Conservation (phyloP, 2,797 vertebrate species). For the Pangasius larnaudii region DNA sequence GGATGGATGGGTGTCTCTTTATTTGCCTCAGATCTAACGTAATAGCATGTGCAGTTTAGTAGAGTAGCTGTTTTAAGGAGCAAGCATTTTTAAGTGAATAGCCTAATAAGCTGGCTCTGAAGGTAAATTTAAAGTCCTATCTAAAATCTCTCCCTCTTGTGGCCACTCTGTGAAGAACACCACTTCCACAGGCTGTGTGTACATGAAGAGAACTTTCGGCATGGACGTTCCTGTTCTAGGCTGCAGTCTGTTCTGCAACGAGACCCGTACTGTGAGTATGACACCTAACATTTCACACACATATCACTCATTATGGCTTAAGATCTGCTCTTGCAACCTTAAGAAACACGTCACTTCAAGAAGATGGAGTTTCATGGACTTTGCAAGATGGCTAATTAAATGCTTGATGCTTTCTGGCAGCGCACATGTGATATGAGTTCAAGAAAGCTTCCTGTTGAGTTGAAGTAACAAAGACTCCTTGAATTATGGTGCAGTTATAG, state of each 20-base stretch:
- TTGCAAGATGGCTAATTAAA: background rate
- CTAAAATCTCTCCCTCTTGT: background rate
- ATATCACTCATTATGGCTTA: background rate
- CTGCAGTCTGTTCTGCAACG: slow-evolving; percentile 52
- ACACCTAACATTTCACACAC: background rate
- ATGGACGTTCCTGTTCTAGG: slow-evolving; percentile 24
- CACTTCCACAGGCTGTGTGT: slow-evolving; percentile 34
- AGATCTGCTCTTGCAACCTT: background rate
- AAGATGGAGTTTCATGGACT: background rate
- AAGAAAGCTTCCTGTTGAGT: background rate
- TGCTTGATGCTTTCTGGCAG: background rate
- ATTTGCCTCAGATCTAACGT: background rate
- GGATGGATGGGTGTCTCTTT: background rate
- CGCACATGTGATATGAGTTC: background rate
- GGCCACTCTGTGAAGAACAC: slow-evolving; percentile 22
- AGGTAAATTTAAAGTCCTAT: background rate
- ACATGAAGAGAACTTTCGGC: background rate
- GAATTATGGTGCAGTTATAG: background rate
- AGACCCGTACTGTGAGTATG: slow-evolving; percentile 50
- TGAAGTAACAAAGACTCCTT: background rate
- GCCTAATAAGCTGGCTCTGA: background rate
- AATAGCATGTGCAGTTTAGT: background rate
- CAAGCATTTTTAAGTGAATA: background rate
- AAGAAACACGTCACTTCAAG: background rate
- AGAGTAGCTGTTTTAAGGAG: background rate